Conservation (phyloP, 2,888 invertebrate species). For the Morpho deidamia region DNA sequence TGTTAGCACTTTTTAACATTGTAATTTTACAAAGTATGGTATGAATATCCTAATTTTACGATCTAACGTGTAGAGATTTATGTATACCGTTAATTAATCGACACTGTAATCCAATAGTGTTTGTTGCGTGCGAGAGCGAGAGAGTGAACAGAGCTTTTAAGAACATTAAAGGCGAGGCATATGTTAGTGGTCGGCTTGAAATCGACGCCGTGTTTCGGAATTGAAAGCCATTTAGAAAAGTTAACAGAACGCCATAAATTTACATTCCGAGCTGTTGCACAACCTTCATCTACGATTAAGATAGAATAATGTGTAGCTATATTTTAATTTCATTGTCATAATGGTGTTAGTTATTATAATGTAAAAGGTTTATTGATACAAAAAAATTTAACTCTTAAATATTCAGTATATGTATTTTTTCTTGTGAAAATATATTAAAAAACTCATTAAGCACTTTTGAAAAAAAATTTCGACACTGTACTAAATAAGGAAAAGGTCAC, state of each 20-base stretch:
- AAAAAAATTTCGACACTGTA: too few relatives aligned
- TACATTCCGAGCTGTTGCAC: constrained; percentile 56
- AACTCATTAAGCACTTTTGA: too few relatives aligned
- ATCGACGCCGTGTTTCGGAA: constrained; percentile 48
- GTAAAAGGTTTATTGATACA: not conserved
- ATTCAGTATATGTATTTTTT: not conserved
- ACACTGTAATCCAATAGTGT: constrained; percentile 23
- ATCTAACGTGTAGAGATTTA: constrained; percentile 19
- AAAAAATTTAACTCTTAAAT: too few relatives aligned
- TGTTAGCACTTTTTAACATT: constrained; percentile 15
- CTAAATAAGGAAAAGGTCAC: too few relatives aligned
- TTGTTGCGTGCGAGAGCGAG: constrained; percentile 16
- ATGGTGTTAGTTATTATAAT: constrained; percentile 12
- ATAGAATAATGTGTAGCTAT: constrained; percentile 36
- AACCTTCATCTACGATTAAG: constrained; percentile 44
- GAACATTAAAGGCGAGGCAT: constrained; percentile 19
- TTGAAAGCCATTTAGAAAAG: constrained; percentile 60
- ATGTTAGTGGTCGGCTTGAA: constrained; percentile 28
- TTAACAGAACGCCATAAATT: constrained; percentile 59
- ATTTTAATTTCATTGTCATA: constrained; percentile 26
- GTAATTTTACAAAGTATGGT: constrained; percentile 9
- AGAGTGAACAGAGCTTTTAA: constrained; percentile 15
- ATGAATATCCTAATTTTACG: constrained; percentile 24
- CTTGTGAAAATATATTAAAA: not conserved
- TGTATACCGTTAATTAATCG: constrained; percentile 30